Evolutionary conservation across 2,113 vertebrate species (phyloP), one percentile per base, ranked within the genome.

Genomic region (Phrynosoma blainvillii): DNA sequence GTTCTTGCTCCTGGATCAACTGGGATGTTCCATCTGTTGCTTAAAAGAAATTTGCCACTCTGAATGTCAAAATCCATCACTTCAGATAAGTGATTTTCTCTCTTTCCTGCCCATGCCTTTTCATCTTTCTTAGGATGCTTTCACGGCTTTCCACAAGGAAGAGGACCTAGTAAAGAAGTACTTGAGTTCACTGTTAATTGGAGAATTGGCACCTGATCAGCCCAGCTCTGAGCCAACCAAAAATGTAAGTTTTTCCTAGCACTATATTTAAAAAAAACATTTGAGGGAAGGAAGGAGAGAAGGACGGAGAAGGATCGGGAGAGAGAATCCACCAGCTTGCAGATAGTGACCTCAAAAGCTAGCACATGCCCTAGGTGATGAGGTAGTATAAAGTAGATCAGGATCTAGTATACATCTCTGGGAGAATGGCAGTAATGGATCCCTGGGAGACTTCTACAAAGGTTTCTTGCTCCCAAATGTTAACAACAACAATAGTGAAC

Each of bases 121-220:
- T 9, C 36, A 30, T 74, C 14, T 59, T 74, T 47, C 70, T 21
- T 54, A 86, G 84, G 84, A 86, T 79, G 84, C 84, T 40, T 86
- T 86, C 20, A 36, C 84, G 23, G 84, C 84, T 79, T 86, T 86
- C 73, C 84, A 86, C 42, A 86, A 79, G 40, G 42, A 86, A 68
- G 40, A 79, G 27, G 62, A 68, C 25, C 20, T 79, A 32, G 84
- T 79, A n/a, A 78, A 52, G 75, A 86, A 86, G 68, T 79, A 86
- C 30, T 14, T 86, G 84, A 32, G 20, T 11, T n/a, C 84, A 4
- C 62, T 86, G 18, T 40, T 32, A 52, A 86, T 86, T 86, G 84
- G 84, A 3, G 84, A 86, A 12, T 25, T 86, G 62, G 62, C 75
- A 14, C 40, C 75, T 79, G 84, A 86, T 70, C 75, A 86, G 14